phyloP scores from a whole-genome alignment of 2,888 invertebrate genomes.

The Noctua janthe region DNA sequence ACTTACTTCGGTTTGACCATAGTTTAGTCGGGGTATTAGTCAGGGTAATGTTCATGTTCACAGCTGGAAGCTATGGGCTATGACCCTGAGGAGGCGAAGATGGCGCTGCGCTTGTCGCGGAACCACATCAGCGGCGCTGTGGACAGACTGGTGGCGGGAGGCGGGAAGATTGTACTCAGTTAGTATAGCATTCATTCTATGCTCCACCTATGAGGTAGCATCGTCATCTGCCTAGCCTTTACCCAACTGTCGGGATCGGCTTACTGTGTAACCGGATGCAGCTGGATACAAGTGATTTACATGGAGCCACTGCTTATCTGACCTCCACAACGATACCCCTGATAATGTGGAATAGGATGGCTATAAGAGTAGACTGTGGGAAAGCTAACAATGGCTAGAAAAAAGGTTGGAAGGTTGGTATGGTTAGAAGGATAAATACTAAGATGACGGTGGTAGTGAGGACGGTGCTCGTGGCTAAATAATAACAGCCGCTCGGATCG shows the following conservation, averaged over 20 bases:
- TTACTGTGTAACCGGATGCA: background rate
- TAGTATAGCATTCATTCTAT: slow-evolving; percentile 6
- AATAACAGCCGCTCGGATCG: too few species aligned
- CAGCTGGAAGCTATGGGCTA: slow-evolving; percentile 92
- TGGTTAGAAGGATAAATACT: background rate
- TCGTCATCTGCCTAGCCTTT: background rate
- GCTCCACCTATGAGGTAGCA: rapidly evolving
- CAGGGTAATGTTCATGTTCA: background rate
- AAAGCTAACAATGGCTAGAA: background rate
- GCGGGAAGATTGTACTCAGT: slow-evolving; percentile 74
- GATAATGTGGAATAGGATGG: too few species aligned
- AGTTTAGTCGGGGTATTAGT: background rate
- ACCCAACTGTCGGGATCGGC: background rate
- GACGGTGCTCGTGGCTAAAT: too few species aligned
- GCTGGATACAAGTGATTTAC: background rate
- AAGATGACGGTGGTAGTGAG: too few species aligned
- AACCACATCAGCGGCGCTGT: slow-evolving; percentile 91
- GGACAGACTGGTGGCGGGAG: slow-evolving; percentile 89
- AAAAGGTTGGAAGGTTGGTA: too few species aligned
- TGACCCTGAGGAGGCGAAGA: slow-evolving; percentile 84
- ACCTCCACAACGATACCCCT: background rate
- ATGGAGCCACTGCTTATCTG: background rate
- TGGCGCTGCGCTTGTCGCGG: slow-evolving; percentile 88
- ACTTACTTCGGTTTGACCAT: background rate
- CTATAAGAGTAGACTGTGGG: background rate